A percentile compares a stretch with the other conserved stretches of the same genome.
These are phyloP conservation scores for Protaetia brevitarsis DNA, from an alignment of 1,140 invertebrate genomes.

Conservation along the genomic window DNA sequence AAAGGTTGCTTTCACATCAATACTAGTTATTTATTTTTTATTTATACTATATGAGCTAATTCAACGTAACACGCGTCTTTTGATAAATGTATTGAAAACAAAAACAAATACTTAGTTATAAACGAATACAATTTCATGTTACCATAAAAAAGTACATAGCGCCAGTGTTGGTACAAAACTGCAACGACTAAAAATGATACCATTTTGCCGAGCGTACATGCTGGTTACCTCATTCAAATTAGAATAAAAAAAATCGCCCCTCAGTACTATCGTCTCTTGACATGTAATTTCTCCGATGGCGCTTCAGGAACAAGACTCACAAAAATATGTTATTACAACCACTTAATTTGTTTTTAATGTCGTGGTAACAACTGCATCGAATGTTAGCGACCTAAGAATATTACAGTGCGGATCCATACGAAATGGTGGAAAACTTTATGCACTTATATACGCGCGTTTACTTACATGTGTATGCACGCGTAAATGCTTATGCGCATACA, in stretches of 20 bases:
- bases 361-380: background rate
- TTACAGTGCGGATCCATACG: background rate
- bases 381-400: background rate
- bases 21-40: no score
- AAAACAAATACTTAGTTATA: no score
- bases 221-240: background rate
- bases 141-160: background rate
- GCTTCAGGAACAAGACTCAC: background rate
- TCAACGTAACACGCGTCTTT: no score
- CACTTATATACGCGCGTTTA: background rate
- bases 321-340: slow-evolving; percentile 2
- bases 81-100: no score
- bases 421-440: slow-evolving; percentile 2
- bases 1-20: no score
- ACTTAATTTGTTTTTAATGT: slow-evolving; percentile 16
- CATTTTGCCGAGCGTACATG: background rate
- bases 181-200: background rate
- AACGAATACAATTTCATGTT: background rate
- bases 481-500: background rate
- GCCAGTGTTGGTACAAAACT: background rate
- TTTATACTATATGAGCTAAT: no score
- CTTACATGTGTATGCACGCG: background rate
- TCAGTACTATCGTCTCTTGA: background rate
- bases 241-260: background rate
- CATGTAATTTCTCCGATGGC: background rate